Base-by-base conservation (phyloP, 2,113 vertebrate genomes). In the Aix galericulata region DNA sequence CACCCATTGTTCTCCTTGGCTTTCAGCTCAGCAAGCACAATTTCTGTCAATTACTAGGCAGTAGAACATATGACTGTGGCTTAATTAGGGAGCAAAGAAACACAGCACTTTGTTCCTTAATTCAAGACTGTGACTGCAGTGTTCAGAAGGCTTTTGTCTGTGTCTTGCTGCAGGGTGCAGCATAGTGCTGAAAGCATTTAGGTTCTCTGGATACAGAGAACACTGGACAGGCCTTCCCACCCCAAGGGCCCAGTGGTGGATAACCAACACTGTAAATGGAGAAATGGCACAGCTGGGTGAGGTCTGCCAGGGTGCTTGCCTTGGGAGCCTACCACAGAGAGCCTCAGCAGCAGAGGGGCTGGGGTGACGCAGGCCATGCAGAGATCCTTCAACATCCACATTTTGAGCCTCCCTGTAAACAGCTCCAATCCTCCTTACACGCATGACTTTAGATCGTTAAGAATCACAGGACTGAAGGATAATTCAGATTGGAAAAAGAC, bases 61-160 rank as follows among this genome's bases (percentile, higher is more conserved):
- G 44, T n/a, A 72, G 12, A 91, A 59, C 20, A 34, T 48, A 50
- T 16, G 9, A 40, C 58, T 63, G 17, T 66, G n/a, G 36, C 14
- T 53, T 95, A 93, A 89, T 91, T 82, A 82, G 17, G 52, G 8
- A 56, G 74, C 31, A 25, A 84, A 85, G 44, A 82, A 91, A 73
- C 7, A 59, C 20, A 77, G 9, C 5, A 8, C 16, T 55, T 89
- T 78, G 69, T 84, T 79, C n/a, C 79, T 4, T 1, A 81, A 76
- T 62, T 50, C 5, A 38, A 40, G 17, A 50, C 80, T 11, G 16
- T 22, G 21, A 44, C n/a, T 40, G 32, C 36, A 56, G 42, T 31
- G 5, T 42, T 76, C 42, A 53, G 72, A 92, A 62, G 8, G 44
- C 8, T 86, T 78, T 55, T 2, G 3, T 13, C 9, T 59, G 8